These are phyloP conservation scores for Macrophya annulata DNA, from an alignment of 2,888 invertebrate species.

Conservation along the genomic window DNA sequence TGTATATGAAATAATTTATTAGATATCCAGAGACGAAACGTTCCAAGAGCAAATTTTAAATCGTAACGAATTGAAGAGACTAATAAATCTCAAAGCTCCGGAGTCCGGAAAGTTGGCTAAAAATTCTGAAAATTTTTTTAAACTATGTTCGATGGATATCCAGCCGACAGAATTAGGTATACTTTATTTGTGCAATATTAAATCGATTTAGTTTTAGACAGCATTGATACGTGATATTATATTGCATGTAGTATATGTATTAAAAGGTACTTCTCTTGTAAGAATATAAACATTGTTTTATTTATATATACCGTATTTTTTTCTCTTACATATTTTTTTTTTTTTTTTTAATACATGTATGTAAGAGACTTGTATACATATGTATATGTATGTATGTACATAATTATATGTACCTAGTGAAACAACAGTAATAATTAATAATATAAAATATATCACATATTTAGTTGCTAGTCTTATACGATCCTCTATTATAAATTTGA, in stretches of 20 bases:
- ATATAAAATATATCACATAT: not conserved
- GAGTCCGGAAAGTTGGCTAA: constrained; percentile 61
- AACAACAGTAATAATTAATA: not conserved
- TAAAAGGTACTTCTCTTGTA: not conserved
- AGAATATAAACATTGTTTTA: not conserved
- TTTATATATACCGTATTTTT: not conserved
- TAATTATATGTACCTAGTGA: not conserved
- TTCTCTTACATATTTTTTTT: not conserved
- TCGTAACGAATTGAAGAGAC: constrained; percentile 63
- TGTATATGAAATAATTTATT: not conserved
- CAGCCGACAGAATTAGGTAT: not conserved
- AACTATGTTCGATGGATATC: constrained; percentile 53
- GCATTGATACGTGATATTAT: not conserved
- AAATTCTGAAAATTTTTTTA: constrained; percentile 65
- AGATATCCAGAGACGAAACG: constrained; percentile 66
- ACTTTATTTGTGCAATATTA: not conserved
- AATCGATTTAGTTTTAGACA: not conserved
- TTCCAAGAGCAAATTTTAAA: constrained; percentile 62
- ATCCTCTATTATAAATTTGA: not conserved
- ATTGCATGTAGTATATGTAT: not conserved
- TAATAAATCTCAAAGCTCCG: constrained; percentile 56
- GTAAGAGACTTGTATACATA: not conserved
- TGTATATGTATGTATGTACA: too few relatives aligned
- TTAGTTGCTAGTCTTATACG: not conserved
- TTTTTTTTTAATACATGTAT: not conserved